Base-by-base conservation (phyloP, 2,888 invertebrate species). In the Andrena minutula region DNA sequence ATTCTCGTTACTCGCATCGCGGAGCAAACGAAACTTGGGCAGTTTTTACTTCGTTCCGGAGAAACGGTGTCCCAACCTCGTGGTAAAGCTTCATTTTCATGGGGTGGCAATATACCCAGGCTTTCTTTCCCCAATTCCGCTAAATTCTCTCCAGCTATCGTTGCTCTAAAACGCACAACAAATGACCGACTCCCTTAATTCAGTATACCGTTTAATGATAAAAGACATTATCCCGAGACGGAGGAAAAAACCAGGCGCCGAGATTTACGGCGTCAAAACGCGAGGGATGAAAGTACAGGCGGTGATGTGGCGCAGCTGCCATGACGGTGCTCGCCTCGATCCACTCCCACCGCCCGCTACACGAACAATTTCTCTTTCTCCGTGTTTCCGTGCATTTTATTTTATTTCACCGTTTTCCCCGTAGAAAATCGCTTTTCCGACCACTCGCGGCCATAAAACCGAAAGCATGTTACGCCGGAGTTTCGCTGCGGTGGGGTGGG, bases 401-500 rank as follows among this genome's bases (percentile, higher is more conserved):
- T 85, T 63, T 80, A 70, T 79, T 82, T 60, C 53, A 8, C 30
- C 73, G 83, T 69, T 41, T 69, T 63, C 30, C 61, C 65, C 12
- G n/a, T 51, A 70, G 77, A 83, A 86, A 88, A 88, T 88, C 88
- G 86, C 74, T 88, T 88, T 88, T 83, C 88, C 88, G 82, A 76
- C 70, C 79, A 85, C 82, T 88, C 85, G 75, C 86, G 80, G 56
- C 86, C 84, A 88, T 90, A 90, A 89, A 89, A 86, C 88, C 80
- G 72, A 86, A 86, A 88, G 82, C 89, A 76, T 86, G 88, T 88
- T 83, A 79, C 82, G 61, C 78, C 60, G 71, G 68, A 69, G 71
- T 72, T 79, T 66, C 79, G 41, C 53, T 75, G 61, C 71, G 26
- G 28, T 49, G 20, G 64, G 35, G 28, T 58, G 49, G 49, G 12